Evolutionary conservation across 2,888 invertebrate genomes (phyloP).

Genomic region (Pharmacophagus antenor): DNA sequence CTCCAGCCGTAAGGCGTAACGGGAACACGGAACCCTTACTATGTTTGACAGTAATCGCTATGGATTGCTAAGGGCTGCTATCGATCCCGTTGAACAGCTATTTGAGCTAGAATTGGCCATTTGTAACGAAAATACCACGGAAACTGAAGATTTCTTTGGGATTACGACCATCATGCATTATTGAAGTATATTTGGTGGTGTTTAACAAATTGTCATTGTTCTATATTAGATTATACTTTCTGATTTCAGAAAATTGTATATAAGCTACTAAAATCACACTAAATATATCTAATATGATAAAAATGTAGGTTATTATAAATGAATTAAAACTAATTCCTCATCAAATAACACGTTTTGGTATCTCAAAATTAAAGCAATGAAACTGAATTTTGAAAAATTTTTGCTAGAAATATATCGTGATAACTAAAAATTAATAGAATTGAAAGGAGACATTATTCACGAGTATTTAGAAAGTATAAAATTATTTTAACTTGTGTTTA

Average conservation of each 20-base stretch:
- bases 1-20: slow-evolving; percentile 51
- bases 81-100: slow-evolving; percentile 32
- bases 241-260: no score
- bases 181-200: slow-evolving; percentile 10
- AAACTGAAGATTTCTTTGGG: slow-evolving; percentile 15
- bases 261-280: no score
- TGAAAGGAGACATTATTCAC: no score
- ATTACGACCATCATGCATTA: slow-evolving; percentile 11
- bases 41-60: slow-evolving; percentile 75
- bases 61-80: slow-evolving; percentile 49
- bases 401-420: no score
- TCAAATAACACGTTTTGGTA: background rate
- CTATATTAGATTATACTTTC: no score
- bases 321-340: background rate
- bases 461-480: no score
- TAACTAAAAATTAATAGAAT: no score
- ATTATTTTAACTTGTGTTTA: no score
- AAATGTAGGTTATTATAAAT: background rate
- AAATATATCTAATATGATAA: background rate
- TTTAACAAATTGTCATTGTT: no score
- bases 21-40: slow-evolving; percentile 55
- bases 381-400: no score
- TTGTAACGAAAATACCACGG: slow-evolving; percentile 11
- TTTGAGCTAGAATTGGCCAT: slow-evolving; percentile 22
- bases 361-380: background rate